Base-by-base conservation (phyloP, 2,113 vertebrate genomes). In the Cololabis saira region DNA sequence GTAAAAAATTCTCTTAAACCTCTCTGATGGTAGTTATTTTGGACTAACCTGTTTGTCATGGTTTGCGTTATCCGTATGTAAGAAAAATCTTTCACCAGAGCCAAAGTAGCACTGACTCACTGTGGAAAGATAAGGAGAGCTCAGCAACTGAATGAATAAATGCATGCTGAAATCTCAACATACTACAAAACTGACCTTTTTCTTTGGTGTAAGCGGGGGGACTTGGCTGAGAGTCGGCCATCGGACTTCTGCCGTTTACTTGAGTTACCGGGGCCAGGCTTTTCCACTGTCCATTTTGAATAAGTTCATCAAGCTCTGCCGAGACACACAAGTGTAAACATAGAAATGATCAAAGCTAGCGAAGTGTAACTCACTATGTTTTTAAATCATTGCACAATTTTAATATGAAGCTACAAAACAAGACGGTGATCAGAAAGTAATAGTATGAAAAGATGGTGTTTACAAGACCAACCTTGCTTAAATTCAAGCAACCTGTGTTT, bases 301-400 rank as follows among this genome's bases (percentile, higher is more conserved):
- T 87, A 45, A 94, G 87, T 3, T 86, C 74, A 51, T 93, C 91
- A 0, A 93, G 86, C 74, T 93, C 92, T 94, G 67, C 54, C 12
- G 47, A 14, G 1, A 56, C 9, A 71, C 0, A 52, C 17, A 49
- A 22, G 12, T 16, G 8, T 40, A 55, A n/a, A 19, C 1, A 45
- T 3, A 18, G n/a, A 18, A 18, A 21, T 4, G 33, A 37, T 37
- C 10, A 37, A 37, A 37, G 33, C 10, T 9, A 37, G 3, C 2
- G 24, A 5, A 27, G 24, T 27, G 24, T 3, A 27, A 27, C 24
- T 27, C 24, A 27, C 24, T 27, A 27, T 24, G 9, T 12, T 43
- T 53, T 30, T 53, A 11, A 11, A 30, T 54, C 0, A 17, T 14
- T 43, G 13, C 12, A 27, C 1, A 37, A 11, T 37, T 37, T 37